phyloP scores from a whole-genome alignment of 2,888 invertebrate genomes.

The Cerastis leucographa region DNA sequence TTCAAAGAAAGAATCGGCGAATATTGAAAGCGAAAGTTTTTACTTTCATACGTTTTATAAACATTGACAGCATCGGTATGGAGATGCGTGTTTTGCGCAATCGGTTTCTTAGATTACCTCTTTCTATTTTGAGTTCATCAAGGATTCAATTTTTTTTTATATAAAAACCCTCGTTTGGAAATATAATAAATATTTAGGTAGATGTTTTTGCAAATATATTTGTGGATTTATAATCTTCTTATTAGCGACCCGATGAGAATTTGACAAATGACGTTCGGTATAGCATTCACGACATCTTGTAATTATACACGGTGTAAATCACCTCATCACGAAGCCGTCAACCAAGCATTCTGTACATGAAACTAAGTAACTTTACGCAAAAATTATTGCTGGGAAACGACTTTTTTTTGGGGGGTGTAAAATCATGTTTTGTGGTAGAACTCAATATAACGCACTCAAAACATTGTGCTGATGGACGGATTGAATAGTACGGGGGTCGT shows the following conservation, averaged over 20 bases:
- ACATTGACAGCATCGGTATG: slow-evolving; percentile 19
- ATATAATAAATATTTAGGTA: neutral
- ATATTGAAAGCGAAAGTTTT: slow-evolving; percentile 59
- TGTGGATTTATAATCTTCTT: slow-evolving; percentile 20
- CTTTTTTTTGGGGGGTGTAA: too few species aligned
- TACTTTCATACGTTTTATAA: slow-evolving; percentile 54
- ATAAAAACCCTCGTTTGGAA: neutral
- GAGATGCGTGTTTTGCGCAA: slow-evolving; percentile 41
- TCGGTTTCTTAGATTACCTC: slow-evolving; percentile 26
- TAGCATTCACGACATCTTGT: neutral
- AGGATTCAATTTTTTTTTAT: slow-evolving; percentile 27
- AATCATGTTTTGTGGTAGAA: too few species aligned
- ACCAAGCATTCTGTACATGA: too few species aligned
- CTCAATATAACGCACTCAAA: too few species aligned
- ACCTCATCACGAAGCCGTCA: too few species aligned
- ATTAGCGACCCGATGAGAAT: too few species aligned
- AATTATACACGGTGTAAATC: too few species aligned
- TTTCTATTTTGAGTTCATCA: slow-evolving; percentile 19
- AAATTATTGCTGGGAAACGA: too few species aligned
- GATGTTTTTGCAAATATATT: neutral
- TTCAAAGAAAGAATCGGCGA: slow-evolving; percentile 48
- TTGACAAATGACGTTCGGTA: neutral
- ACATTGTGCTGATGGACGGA: too few species aligned
- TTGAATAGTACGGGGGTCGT: too few species aligned
- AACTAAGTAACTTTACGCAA: too few species aligned